phyloP scores from a whole-genome alignment of 2,888 invertebrate genomes.

The Gerris lacustris region DNA sequence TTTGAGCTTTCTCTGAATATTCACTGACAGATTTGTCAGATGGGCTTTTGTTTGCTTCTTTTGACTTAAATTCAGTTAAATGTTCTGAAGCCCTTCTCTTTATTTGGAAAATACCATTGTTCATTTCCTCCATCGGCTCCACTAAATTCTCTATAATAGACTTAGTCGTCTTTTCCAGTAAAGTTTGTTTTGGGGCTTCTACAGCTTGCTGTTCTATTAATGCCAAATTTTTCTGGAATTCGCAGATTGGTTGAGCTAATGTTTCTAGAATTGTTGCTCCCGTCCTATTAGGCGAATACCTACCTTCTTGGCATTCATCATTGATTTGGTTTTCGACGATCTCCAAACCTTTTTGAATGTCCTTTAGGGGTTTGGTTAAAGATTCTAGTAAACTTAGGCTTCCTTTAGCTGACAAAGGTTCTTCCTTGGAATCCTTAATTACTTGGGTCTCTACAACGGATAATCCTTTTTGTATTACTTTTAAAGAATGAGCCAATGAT shows the following conservation, averaged over 20 bases:
- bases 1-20: conserved; percentile 7
- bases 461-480: conserved; percentile 46
- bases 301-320: conserved; percentile 28
- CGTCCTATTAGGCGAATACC: conserved; percentile 28
- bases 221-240: conserved; percentile 32
- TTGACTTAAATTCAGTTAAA: not conserved
- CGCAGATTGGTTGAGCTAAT: conserved; percentile 33
- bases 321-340: conserved; percentile 39
- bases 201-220: conserved; percentile 27
- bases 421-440: conserved; percentile 26
- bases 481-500: conserved; percentile 41
- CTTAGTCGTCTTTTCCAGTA: conserved; percentile 25
- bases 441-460: conserved; percentile 40
- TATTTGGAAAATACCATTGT: conserved; percentile 34
- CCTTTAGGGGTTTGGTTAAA: conserved; percentile 43
- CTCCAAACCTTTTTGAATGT: conserved; percentile 45
- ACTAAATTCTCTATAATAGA: conserved; percentile 32
- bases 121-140: conserved; percentile 36
- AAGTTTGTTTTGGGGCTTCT: conserved; percentile 18
- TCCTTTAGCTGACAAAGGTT: conserved; percentile 26
- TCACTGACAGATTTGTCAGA: not conserved
- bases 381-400: conserved; percentile 35
- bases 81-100: conserved; percentile 24
- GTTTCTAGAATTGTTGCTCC: conserved; percentile 31
- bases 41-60: not conserved